These are phyloP conservation scores for Torymus aiolomorphi DNA, from an alignment of 2,888 invertebrate species.

Conservation along the genomic window DNA sequence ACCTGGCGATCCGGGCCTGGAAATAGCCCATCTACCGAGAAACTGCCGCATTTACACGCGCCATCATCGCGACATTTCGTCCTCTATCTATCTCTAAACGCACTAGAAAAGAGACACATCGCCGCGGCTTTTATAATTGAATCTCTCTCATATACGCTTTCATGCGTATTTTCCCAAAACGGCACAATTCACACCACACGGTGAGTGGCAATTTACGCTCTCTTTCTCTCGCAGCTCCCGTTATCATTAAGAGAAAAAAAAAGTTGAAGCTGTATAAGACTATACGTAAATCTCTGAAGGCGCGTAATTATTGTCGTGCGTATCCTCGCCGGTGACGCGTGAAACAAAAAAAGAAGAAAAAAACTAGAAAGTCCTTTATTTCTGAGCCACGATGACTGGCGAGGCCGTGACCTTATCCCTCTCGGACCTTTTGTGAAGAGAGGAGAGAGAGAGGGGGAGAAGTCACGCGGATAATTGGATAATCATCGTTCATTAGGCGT, in stretches of 20 bases:
- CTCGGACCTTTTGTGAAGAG: background rate
- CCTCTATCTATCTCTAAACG: too few species aligned
- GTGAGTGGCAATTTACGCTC: slow-evolving; percentile 23
- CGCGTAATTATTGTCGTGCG: slow-evolving; percentile 11
- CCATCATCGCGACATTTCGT: too few species aligned
- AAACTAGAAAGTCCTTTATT: slow-evolving; percentile 30
- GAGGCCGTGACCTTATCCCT: slow-evolving; percentile 33
- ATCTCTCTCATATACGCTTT: background rate
- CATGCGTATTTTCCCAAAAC: slow-evolving; percentile 9
- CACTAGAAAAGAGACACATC: too few species aligned
- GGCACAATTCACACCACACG: slow-evolving; percentile 37
- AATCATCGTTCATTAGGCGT: slow-evolving; percentile 47
- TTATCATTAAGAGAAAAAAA: background rate
- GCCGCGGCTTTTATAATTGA: slow-evolving; percentile 38
- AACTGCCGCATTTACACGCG: slow-evolving; percentile 3
- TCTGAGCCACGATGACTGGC: slow-evolving; percentile 26
- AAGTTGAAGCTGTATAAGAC: background rate
- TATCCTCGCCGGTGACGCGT: background rate
- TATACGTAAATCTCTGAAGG: background rate
- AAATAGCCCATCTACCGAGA: too few species aligned
- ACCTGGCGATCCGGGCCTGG: too few species aligned
- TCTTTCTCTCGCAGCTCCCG: background rate
- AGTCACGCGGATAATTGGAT: slow-evolving; percentile 40
- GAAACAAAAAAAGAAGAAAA: background rate
- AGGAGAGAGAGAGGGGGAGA: background rate